Evolutionary conservation across 2,888 invertebrate species (phyloP).

Genomic region (Rhagophthalmus giganteus): DNA sequence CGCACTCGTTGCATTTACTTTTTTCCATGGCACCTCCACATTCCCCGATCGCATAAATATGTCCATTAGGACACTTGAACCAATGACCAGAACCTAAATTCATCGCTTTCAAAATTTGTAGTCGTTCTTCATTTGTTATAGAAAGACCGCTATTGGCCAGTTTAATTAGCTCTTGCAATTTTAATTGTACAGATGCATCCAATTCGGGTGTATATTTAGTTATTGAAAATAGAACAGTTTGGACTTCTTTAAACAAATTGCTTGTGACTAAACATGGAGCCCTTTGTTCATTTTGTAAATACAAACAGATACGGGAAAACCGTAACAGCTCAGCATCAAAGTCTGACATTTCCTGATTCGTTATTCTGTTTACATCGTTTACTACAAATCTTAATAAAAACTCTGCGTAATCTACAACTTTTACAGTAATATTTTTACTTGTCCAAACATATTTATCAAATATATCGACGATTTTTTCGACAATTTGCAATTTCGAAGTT

Average conservation of each 20-base stretch:
- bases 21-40: slow-evolving; percentile 67
- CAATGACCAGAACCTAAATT: slow-evolving; percentile 64
- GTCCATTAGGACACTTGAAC: slow-evolving; percentile 73
- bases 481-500: not conserved
- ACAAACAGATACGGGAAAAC: too few relatives aligned
- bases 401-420: not conserved
- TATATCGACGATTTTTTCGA: not conserved
- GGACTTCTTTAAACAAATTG: not conserved
- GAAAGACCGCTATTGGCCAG: not conserved
- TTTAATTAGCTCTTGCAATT: not conserved
- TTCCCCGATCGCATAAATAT: slow-evolving; percentile 66
- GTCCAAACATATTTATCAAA: too few relatives aligned
- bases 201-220: not conserved
- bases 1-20: slow-evolving; percentile 62
- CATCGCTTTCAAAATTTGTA: slow-evolving; percentile 61
- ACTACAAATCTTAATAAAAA: not conserved
- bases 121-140: not conserved
- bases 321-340: too few relatives aligned
- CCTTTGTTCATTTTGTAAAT: slow-evolving; percentile 49
- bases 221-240: not conserved
- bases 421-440: too few relatives aligned
- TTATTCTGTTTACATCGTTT: not conserved
- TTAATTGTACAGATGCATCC: not conserved
- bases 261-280: slow-evolving; percentile 39
- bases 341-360: not conserved